These are phyloP conservation scores for Adoxophyes honmai DNA, from an alignment of 1,140 invertebrate species.

Conservation along the genomic window DNA sequence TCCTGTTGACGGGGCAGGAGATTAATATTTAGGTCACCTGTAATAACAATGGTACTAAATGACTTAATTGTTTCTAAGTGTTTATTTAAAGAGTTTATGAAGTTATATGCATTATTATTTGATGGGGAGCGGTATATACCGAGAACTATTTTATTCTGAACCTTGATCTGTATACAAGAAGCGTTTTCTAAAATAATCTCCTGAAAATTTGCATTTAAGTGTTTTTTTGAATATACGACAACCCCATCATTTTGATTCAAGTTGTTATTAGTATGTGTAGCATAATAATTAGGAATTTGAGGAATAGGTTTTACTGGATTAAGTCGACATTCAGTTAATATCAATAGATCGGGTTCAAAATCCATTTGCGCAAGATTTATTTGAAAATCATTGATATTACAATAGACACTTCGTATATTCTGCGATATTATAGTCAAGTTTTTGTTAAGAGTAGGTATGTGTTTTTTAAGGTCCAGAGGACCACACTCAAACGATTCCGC, in stretches of 20 bases:
- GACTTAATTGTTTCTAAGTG: not conserved
- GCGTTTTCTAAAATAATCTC: slow-evolving; percentile 10
- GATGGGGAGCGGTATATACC: slow-evolving; percentile 19
- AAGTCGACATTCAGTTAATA: not conserved
- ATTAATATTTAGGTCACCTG: slow-evolving; percentile 28
- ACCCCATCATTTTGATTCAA: slow-evolving; percentile 22
- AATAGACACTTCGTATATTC: not conserved
- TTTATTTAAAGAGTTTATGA: slow-evolving; percentile 18
- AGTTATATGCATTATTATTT: slow-evolving; percentile 9
- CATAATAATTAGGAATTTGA: too few species aligned
- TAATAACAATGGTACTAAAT: slow-evolving; percentile 18
- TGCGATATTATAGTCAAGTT: not conserved
- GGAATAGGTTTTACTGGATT: not conserved
- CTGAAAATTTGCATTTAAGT: not conserved
- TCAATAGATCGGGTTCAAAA: not conserved
- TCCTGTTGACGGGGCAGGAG: slow-evolving; percentile 9
- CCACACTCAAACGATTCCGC: not conserved
- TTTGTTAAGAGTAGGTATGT: not conserved
- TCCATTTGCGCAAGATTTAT: not conserved
- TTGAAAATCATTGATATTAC: not conserved
- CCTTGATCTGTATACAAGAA: slow-evolving; percentile 14
- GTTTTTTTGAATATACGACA: slow-evolving; percentile 17
- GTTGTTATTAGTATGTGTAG: too few species aligned
- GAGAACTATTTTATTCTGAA: slow-evolving; percentile 14
- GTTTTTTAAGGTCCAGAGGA: not conserved